A percentile compares a stretch with the other conserved stretches of the same genome.
These are phyloP conservation scores for Pipra filicauda DNA, from an alignment of 2,113 vertebrate species.

Conservation along the genomic window DNA sequence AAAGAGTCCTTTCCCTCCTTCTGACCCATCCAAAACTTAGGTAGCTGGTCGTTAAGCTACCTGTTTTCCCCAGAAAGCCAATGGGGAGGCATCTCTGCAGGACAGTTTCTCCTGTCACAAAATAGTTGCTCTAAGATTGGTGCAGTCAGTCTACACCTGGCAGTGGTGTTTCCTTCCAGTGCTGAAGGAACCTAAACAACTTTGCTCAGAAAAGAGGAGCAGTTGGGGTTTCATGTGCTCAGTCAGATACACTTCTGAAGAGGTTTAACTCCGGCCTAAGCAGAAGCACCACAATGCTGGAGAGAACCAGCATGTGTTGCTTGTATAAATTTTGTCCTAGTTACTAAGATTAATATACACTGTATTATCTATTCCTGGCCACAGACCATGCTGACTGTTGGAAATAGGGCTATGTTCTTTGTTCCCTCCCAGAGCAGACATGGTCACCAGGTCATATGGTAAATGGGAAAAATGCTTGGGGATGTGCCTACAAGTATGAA, in stretches of 20 bases:
- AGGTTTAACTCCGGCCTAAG: neutral
- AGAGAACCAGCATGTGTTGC: neutral
- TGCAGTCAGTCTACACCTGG: neutral
- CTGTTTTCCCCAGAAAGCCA: neutral
- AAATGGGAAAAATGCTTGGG: neutral
- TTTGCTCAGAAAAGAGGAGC: neutral
- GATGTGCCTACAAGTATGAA: neutral
- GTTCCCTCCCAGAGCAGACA: neutral
- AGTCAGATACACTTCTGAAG: neutral
- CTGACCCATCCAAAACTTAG: neutral
- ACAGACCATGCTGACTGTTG: neutral
- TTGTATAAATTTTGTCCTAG: neutral
- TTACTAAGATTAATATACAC: neutral
- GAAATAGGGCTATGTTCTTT: neutral
- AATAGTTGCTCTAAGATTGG: neutral
- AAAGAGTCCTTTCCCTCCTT: neutral
- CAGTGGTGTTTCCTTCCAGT: rapidly evolving
- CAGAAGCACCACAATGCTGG: neutral
- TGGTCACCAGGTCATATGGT: neutral
- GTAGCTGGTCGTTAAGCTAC: neutral
- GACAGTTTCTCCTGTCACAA: neutral
- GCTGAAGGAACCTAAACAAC: neutral
- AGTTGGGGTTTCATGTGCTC: neutral
- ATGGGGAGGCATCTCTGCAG: rapidly evolving
- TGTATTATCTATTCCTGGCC: neutral